Conservation (phyloP, 2,888 invertebrate species). For the Morpho deidamia region DNA sequence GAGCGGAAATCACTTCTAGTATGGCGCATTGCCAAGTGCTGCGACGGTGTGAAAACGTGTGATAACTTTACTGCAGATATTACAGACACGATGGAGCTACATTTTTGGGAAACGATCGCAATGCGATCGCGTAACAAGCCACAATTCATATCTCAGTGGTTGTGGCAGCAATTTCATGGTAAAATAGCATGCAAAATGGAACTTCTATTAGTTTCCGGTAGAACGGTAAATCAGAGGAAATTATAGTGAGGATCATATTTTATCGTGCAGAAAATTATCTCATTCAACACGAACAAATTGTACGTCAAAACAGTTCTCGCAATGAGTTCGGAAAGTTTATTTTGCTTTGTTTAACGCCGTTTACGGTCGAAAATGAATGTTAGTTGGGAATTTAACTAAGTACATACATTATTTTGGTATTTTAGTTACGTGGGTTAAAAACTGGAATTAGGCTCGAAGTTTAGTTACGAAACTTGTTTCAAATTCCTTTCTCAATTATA, state of each 20-base stretch:
- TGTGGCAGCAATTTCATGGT: slow-evolving; percentile 33
- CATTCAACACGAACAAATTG: slow-evolving; percentile 38
- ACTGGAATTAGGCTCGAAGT: neutral
- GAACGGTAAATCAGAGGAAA: slow-evolving; percentile 53
- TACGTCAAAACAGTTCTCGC: slow-evolving; percentile 33
- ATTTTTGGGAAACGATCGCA: slow-evolving; percentile 37
- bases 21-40: slow-evolving; percentile 49
- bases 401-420: slow-evolving; percentile 2
- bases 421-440: slow-evolving; percentile 1
- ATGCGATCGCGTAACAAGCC: slow-evolving; percentile 28
- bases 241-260: slow-evolving; percentile 48
- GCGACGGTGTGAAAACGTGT: slow-evolving; percentile 22
- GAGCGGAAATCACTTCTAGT: slow-evolving; percentile 37
- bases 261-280: slow-evolving; percentile 46
- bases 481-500: neutral
- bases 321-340: slow-evolving; percentile 18
- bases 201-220: slow-evolving; percentile 43
- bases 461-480: slow-evolving; percentile 2
- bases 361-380: slow-evolving; percentile 19
- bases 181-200: slow-evolving; percentile 49
- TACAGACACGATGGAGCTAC: slow-evolving; percentile 32
- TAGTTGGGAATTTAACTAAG: slow-evolving; percentile 14
- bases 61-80: slow-evolving; percentile 28
- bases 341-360: slow-evolving; percentile 16
- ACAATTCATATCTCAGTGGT: slow-evolving; percentile 35